A percentile compares a stretch with the other conserved stretches of the same genome.
These are phyloP conservation scores for Diadema setosum DNA, from an alignment of 35 echinoderm and acorn worm genomes.

Conservation along the genomic window DNA sequence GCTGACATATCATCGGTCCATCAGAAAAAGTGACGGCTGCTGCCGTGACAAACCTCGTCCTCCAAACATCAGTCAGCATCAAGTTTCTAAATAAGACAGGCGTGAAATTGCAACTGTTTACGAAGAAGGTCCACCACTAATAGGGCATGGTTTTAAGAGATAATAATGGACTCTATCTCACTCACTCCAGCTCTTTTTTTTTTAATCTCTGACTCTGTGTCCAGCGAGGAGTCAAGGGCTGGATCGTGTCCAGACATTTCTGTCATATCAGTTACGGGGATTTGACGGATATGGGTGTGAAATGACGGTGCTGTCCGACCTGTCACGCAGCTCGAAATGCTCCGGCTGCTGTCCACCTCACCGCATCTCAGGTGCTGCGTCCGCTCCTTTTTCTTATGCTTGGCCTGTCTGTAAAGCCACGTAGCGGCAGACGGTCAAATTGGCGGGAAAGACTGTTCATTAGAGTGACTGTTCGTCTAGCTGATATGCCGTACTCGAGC, in stretches of 20 bases:
- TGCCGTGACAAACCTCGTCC: neutral
- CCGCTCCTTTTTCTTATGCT: no score
- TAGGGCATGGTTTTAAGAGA: neutral
- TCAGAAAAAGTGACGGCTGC: neutral
- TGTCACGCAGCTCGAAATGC: neutral
- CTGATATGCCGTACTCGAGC: no score
- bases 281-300: neutral
- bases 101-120: constrained; percentile 14
- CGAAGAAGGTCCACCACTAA: neutral
- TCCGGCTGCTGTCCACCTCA: neutral
- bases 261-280: neutral
- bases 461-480: no score
- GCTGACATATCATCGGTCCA: no score
- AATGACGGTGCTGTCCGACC: neutral
- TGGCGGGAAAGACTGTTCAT: no score
- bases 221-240: neutral
- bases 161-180: neutral
- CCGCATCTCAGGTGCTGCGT: no score
- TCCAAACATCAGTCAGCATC: neutral
- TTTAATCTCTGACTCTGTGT: neutral
- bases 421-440: no score
- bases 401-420: no score
- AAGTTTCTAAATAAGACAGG: neutral
- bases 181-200: neutral
- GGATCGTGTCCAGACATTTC: neutral